Evolutionary conservation across 2,113 vertebrate genomes (phyloP).

Genomic region (Holacanthus passer): DNA sequence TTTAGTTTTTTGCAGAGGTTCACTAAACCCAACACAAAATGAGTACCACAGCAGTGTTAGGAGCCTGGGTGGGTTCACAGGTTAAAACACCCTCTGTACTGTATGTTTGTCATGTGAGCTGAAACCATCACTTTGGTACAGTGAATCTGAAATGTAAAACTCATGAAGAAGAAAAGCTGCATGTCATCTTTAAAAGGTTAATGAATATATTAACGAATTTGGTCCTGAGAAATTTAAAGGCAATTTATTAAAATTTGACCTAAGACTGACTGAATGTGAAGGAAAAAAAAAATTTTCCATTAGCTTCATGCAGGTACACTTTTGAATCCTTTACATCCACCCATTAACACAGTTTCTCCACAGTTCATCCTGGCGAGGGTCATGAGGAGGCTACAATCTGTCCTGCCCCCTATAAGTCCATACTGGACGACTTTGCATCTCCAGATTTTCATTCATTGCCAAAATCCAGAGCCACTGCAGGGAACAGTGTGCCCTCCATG

Average conservation of each 20-base stretch:
- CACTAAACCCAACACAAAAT: constrained; percentile 3
- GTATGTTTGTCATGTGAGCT: neutral
- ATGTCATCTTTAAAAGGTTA: neutral
- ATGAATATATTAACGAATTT: no score
- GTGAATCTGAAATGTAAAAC: neutral
- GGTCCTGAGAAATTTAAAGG: neutral
- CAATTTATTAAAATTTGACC: neutral
- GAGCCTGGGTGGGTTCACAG: neutral
- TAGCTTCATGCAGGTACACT: neutral
- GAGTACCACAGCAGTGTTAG: no score
- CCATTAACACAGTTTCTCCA: neutral
- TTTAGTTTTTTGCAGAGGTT: constrained; percentile 11
- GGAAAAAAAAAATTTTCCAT: neutral
- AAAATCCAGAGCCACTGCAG: neutral
- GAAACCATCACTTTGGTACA: neutral
- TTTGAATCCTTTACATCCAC: neutral
- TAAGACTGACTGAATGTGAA: neutral
- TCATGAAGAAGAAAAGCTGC: neutral
- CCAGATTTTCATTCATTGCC: neutral
- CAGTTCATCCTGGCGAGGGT: neutral
- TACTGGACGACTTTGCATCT: neutral
- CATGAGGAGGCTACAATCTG: neutral
- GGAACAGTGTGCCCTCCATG: no score
- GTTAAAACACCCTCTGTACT: neutral
- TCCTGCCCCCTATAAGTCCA: neutral